Evolutionary conservation across 2,113 vertebrate genomes (phyloP), one percentile per base, ranked within the genome.

Genomic region (Ammodytes marinus): DNA sequence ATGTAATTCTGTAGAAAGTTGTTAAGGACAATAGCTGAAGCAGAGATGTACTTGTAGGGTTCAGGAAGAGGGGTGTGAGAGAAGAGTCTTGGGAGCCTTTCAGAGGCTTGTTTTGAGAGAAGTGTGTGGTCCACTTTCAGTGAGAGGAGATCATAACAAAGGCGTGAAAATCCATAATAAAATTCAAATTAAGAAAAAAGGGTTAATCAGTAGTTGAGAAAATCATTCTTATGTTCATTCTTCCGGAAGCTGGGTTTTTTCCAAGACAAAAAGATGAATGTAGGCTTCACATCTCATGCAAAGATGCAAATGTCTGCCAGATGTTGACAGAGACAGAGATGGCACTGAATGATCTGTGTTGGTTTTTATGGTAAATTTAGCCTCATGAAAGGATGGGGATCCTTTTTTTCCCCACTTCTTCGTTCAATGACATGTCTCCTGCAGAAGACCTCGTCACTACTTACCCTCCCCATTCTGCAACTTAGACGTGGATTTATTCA

Each of bases 301-400:
- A 63, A 78, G 17, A 39, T 53, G n/a, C 8, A 53, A 83, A 69
- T 45, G 45, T 78, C 19, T 80, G 58, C 74, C 85, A 80, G 71
- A 82, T 75, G 80, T 76, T 82, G 73, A 79, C 52, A 80, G 66
- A 76, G 69, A 80, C 69, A 76, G 69, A 61, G 75, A 86, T 69
- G 37, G 58, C 49, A 83, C 53, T 46, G 52, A 80, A 71, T 72
- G 54, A 9, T 39, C 61, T 35, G 66, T 75, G 52, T 68, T 83
- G 61, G 79, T 75, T 87, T 27, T 89, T 49, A 83, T 50, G 64
- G 65, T 86, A 75, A 70, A 85, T 88, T 85, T 80, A 80, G 80
- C 61, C 70, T 74, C 68, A 52, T 69, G 64, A 61, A 70, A 84
- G 57, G 74, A 81, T 2, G 53, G 37, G 59, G 35, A 45, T 61